These are phyloP conservation scores for Esperia sulphurella DNA, from an alignment of 2,888 invertebrate genomes.

Conservation along the genomic window DNA sequence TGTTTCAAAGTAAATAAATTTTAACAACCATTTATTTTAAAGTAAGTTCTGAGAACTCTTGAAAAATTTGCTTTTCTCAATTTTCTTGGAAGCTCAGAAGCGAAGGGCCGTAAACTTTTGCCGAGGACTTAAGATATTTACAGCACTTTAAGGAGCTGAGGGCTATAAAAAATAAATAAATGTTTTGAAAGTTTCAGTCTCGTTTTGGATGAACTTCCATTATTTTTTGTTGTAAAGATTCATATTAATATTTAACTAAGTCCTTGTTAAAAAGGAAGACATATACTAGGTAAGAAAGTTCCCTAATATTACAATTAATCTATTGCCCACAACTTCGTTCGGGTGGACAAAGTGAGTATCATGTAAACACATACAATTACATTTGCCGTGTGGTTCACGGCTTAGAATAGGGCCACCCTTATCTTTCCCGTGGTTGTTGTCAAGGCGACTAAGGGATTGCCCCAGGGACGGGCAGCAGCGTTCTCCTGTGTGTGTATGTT, in stretches of 20 bases:
- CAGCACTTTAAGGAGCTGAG: conserved; percentile 2
- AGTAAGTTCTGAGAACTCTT: neutral
- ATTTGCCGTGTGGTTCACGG: no score
- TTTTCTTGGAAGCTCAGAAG: neutral
- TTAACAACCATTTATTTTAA: neutral
- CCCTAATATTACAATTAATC: no score
- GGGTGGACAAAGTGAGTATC: no score
- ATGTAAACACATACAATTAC: no score
- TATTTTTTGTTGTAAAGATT: neutral
- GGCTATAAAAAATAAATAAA: conserved; percentile 8
- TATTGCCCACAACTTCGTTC: no score
- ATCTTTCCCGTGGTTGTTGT: no score
- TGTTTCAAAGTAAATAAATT: neutral
- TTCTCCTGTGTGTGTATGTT: no score
- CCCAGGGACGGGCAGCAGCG: no score
- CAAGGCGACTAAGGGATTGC: no score
- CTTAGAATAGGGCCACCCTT: no score
- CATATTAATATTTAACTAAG: neutral
- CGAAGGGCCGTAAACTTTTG: conserved; percentile 10
- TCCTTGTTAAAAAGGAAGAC: no score
- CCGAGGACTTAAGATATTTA: conserved; percentile 13
- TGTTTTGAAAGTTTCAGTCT: neutral
- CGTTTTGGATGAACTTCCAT: neutral
- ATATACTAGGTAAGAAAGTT: no score
- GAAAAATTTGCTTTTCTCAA: neutral